Base-by-base conservation (phyloP, 2,797 vertebrate species). In the Emys orbicularis region DNA sequence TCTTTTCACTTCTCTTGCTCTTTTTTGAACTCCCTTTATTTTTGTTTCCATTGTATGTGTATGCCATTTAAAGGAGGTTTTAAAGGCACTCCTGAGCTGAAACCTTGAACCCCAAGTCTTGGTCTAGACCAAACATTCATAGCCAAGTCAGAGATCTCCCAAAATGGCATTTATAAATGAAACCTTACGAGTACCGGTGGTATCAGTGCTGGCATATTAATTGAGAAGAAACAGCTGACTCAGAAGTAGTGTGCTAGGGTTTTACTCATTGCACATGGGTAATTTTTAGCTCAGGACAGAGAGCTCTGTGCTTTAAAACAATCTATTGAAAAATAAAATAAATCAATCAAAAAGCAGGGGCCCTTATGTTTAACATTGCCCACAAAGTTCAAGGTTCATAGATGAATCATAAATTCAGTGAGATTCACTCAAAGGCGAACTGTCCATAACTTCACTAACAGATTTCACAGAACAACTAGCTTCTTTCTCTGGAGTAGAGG, bases 371-470 rank as follows among this genome's bases (percentile, higher is more conserved):
- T 93, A 89, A 76, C 8, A 65, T 44, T 50, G 19, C 37, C 25
- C 84, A 83, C 27, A 94, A 84, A 96, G 94, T 57, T 95, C 59
- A 79, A 96, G 97, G 94, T 94, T 97, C 81, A 89, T 44, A 92
- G 59, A 94, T 87, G 15, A 97, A 95, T 95, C 93, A 57, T 89
- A 93, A 93, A 80, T 95, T 92, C 53, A 41, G 1, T 96, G 23
- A 50, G 18, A 57, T 83, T 72, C 83, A 61, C 84, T 97, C 92
- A 96, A 96, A 96, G 83, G 84, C 9, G 0, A 96, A 90, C 89
- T 96, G 90, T 84, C 94, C 61, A 83, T 5, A 11, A 61, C 91
- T 76, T 50, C 44, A n/a, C 23, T 57, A 85, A 54, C 53, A 85
- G 81, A 29, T 72, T 83, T 96, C 74, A 53, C 44, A 82, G 95